These are phyloP conservation scores for Genyomyrus donnyi DNA, from an alignment of 2,113 vertebrate genomes.

Conservation along the genomic window DNA sequence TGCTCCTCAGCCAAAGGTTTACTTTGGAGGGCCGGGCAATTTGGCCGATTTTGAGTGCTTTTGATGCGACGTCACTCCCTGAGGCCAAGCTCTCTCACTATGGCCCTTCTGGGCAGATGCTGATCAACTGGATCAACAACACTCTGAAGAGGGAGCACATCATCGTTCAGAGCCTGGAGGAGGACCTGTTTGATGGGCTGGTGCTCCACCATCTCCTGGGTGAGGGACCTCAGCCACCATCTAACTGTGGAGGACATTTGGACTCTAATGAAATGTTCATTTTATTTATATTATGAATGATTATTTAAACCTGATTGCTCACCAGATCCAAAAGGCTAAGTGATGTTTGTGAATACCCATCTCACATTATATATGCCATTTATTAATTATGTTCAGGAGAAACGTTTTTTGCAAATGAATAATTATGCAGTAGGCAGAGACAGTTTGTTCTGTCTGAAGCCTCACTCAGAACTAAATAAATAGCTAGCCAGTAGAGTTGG, in stretches of 20 bases:
- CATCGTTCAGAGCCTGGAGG: constrained; percentile 77
- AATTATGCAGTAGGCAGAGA: background rate
- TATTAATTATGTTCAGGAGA: background rate
- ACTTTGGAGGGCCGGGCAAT: background rate
- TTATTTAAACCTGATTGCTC: background rate
- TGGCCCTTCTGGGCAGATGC: constrained; percentile 47
- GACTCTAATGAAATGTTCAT: background rate
- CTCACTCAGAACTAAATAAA: background rate
- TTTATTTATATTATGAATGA: background rate
- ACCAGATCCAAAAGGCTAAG: background rate
- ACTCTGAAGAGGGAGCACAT: constrained; percentile 77
- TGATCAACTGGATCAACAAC: constrained; percentile 80
- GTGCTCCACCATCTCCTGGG: constrained; percentile 86
- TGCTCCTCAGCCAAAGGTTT: background rate
- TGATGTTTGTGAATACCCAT: background rate
- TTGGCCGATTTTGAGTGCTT: background rate
- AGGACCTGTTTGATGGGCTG: constrained; percentile 86
- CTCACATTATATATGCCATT: background rate
- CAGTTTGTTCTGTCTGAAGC: background rate
- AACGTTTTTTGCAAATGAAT: background rate
- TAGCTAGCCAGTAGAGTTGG: background rate
- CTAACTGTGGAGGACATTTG: background rate
- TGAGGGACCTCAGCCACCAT: constrained; percentile 41
- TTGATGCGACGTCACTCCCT: background rate
- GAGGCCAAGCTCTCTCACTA: background rate